Base-by-base conservation (phyloP, 2,888 invertebrate species). In the Aquatica leii region DNA sequence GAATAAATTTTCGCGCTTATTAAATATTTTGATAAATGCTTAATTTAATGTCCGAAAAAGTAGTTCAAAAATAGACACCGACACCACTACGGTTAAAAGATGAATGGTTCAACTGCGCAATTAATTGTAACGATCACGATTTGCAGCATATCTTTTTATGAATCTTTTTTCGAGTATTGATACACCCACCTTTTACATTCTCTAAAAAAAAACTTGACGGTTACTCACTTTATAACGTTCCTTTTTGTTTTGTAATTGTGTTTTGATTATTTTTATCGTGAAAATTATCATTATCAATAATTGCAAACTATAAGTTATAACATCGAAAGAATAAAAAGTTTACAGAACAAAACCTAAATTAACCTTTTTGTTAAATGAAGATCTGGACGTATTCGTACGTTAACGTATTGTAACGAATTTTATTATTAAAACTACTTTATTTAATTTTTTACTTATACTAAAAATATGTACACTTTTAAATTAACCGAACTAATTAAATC, bases 1-100 rank as follows among this genome's bases (percentile, higher is more conserved):
- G 77, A 79, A 78, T 77, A 78, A 77, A 72, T 76, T 76, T 73
- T 69, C 67, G 65, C 24, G 24, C 70, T 59, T 49, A 53, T 57
- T 57, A 57, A 58, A 57, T 57, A 15, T 40, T 41, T 31, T 21
- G 41, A 20, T 9, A 15, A 20, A 58, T 4, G 24, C 24, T 31
- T 46, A 37, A 14, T 40, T 54, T 21, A 17, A 6, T 20, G 6
- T 52, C 12, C 11, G 8, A 2, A 14, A 15, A 12, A 17, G 24
- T 6, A 6, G 24, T 43, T 14, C 43, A n/a, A 14, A 43, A 17
- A 43, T 11, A 15, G 43, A 43, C 11, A 15, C 11, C 3, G 14
- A 11, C 18, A 14, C 43, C 18, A 14, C 43, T 2, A 17, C 17
- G 9, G 3, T n/a, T 3, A 14, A 8, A 18, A 72, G 71, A 73